These are phyloP conservation scores for Lymantria dispar DNA, from an alignment of 2,888 invertebrate species.

Conservation along the genomic window DNA sequence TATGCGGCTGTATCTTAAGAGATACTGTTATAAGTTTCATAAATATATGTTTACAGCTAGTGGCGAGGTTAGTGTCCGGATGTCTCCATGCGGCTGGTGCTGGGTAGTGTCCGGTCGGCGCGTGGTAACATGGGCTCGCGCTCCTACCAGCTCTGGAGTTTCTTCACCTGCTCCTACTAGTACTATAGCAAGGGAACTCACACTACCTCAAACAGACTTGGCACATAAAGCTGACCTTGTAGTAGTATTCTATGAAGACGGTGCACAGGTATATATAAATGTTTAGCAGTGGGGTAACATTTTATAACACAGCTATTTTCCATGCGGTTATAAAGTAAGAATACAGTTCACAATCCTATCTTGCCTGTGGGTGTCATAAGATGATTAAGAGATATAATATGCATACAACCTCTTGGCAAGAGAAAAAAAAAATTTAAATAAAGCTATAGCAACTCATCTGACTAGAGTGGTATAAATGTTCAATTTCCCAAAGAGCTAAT, in stretches of 20 bases:
- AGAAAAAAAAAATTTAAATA: too few species aligned
- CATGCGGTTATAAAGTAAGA: too few species aligned
- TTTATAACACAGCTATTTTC: too few species aligned
- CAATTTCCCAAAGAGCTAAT: too few species aligned
- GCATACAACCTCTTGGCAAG: too few species aligned
- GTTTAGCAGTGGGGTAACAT: too few species aligned
- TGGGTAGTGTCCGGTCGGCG: constrained; percentile 94
- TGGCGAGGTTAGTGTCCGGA: constrained; percentile 83
- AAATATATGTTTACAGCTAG: constrained; percentile 59
- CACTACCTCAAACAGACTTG: constrained; percentile 94
- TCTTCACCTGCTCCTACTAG: constrained; percentile 43
- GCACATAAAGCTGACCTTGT: constrained; percentile 94
- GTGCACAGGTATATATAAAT: constrained; percentile 51
- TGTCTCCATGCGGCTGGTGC: constrained; percentile 88
- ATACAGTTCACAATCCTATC: too few species aligned
- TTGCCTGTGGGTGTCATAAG: too few species aligned
- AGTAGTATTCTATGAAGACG: constrained; percentile 84
- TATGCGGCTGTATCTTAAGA: neutral
- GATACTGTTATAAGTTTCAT: neutral
- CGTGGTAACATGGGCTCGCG: constrained; percentile 92
- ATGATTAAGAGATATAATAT: too few species aligned
- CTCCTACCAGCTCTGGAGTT: constrained; percentile 43
- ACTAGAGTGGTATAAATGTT: too few species aligned
- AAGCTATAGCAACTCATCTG: too few species aligned
- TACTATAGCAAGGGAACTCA: constrained; percentile 90